Evolutionary conservation across 1,140 invertebrate species (phyloP), one percentile per base, ranked within the genome.

Genomic region (Saccostrea cuccullata): DNA sequence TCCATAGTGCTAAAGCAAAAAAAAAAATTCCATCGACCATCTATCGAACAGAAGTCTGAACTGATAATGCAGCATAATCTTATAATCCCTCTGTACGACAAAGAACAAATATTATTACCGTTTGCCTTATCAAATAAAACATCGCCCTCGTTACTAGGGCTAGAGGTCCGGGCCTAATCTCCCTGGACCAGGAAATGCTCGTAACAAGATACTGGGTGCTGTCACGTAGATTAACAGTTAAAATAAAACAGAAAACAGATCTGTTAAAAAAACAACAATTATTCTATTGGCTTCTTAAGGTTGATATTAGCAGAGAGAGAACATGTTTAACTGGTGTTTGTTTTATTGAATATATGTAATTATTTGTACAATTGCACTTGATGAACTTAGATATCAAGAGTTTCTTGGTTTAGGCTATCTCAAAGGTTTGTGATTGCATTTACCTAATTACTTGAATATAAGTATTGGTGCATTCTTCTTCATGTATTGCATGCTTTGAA

Each of bases 61-160:
- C 70, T 77, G 70, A 77, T 77, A 77, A 77, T 77, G 70, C 70
- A 36, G 26, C 70, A 30, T 77, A 77, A 77, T 77, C 70, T 77
- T 77, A 77, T 77, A 77, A 36, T 77, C 70, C 70, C 26, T 77
- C 70, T 26, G 70, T 77, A 36, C 26, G 70, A 77, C 70, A 77
- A 36, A 77, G 70, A 77, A 30, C 70, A 77, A 77, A 77, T 77
- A 77, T 40, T 77, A 77, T 77, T 77, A 77, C 70, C 70, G 70
- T 77, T 77, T 77, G 23, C 70, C 70, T 77, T 77, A 77, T 77
- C 70, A 77, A 77, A 77, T 77, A 77, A 77, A 77, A 77, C 70
- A 77, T 77, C 70, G 70, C 70, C 70, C 70, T 77, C 70, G 30
- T 77, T 77, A 77, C 70, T 23, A 36, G 30, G 23, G 13, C 70